Evolutionary conservation across 1,140 invertebrate genomes (phyloP).

Genomic region (Bemisia tabaci): DNA sequence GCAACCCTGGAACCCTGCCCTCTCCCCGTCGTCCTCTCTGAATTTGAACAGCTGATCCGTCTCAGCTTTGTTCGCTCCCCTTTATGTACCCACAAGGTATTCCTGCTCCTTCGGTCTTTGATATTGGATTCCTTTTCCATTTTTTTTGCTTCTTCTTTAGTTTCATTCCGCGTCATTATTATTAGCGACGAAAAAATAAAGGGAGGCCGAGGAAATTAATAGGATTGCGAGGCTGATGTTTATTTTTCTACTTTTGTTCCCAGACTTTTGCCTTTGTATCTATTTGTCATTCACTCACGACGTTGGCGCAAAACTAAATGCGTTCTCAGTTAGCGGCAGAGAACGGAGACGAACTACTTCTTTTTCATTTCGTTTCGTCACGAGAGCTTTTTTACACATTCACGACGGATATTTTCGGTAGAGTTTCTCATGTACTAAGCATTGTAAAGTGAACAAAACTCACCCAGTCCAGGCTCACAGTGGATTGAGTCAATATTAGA

Average conservation of each 20-base stretch:
- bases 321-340: too few relatives aligned
- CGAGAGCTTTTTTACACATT: too few relatives aligned
- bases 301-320: too few relatives aligned
- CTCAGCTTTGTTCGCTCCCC: constrained; percentile 13
- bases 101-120: background rate
- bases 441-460: too few relatives aligned
- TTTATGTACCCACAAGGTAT: background rate
- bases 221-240: background rate
- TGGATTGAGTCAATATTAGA: too few relatives aligned
- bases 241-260: background rate
- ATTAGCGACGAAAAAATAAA: background rate
- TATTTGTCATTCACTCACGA: background rate
- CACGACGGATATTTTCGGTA: too few relatives aligned
- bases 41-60: constrained; percentile 11
- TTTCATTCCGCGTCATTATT: background rate
- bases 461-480: too few relatives aligned
- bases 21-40: constrained; percentile 6
- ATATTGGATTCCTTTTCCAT: background rate
- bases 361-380: too few relatives aligned
- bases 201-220: background rate
- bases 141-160: constrained; percentile 2
- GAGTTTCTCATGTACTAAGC: too few relatives aligned
- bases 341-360: too few relatives aligned
- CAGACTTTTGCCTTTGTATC: background rate
- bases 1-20: background rate